Percentiles rank a stretch among this genome's conserved stretches.
phyloP scores from a whole-genome alignment of 2,113 vertebrate species.

The Pterocles gutturalis region DNA sequence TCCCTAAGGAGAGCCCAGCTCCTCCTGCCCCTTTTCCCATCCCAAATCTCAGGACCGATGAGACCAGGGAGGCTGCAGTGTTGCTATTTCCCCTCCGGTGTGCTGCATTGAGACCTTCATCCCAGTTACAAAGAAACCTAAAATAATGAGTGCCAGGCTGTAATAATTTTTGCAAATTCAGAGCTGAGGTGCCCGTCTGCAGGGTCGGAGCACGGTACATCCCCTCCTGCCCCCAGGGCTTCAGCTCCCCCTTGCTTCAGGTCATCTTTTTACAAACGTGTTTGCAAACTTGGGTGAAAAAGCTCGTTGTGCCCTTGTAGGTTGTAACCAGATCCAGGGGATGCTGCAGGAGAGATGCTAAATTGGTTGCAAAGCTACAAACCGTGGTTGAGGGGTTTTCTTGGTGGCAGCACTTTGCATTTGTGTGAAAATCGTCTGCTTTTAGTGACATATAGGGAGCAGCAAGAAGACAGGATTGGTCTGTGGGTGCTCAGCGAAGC shows the following conservation, averaged over 20 bases:
- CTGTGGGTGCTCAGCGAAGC: neutral
- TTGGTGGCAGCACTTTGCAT: rapidly evolving
- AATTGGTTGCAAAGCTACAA: neutral
- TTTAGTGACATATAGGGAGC: neutral
- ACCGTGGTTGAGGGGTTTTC: neutral
- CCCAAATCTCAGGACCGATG: neutral
- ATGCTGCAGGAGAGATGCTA: neutral
- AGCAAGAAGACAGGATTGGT: rapidly evolving
- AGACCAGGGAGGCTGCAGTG: neutral
- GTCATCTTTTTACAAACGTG: neutral
- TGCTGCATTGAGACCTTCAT: neutral
- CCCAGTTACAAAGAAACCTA: neutral
- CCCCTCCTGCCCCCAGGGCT: rapidly evolving
- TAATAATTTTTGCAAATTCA: neutral
- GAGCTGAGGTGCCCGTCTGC: neutral
- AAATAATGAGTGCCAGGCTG: neutral
- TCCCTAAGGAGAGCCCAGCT: neutral
- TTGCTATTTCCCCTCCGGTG: neutral
- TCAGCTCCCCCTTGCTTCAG: neutral
- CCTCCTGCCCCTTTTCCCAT: neutral
- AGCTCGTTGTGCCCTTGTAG: neutral
- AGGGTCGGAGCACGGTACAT: rapidly evolving
- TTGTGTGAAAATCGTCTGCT: neutral
- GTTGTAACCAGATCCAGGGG: neutral
- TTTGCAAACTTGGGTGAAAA: neutral